Percentiles rank a stretch among this genome's conserved stretches.
phyloP scores from a whole-genome alignment of 2,797 vertebrate genomes.

The Rachycentron canadum region DNA sequence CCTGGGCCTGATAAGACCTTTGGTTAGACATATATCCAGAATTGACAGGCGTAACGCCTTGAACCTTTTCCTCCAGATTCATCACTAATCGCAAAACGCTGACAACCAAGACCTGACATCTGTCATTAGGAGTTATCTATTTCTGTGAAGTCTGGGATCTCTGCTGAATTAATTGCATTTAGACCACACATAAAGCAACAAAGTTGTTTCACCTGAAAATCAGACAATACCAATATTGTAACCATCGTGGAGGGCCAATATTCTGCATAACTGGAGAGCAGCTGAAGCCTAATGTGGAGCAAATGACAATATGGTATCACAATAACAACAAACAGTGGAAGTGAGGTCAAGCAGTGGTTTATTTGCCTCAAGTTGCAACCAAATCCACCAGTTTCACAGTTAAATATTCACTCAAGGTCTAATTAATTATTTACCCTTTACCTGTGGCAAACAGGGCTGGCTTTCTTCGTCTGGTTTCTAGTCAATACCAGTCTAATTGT shows the following conservation, averaged over 20 bases:
- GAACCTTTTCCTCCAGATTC: slow-evolving; percentile 70
- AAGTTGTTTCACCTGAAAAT: slow-evolving; percentile 30
- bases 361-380: slow-evolving; percentile 30
- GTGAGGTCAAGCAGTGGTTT: slow-evolving; percentile 7
- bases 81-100: slow-evolving; percentile 36
- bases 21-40: slow-evolving; percentile 60
- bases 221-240: neutral
- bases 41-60: slow-evolving; percentile 57
- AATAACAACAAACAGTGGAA: slow-evolving; percentile 25
- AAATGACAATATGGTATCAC: slow-evolving; percentile 20
- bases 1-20: slow-evolving; percentile 61
- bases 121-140: slow-evolving; percentile 61
- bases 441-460: slow-evolving; percentile 23
- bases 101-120: slow-evolving; percentile 44
- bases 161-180: slow-evolving; percentile 18
- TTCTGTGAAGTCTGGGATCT: slow-evolving; percentile 28
- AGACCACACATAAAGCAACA: neutral
- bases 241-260: neutral
- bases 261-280: neutral
- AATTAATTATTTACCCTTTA: slow-evolving; percentile 56
- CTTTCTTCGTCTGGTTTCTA: slow-evolving; percentile 34
- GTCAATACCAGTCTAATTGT: slow-evolving; percentile 28
- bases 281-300: neutral
- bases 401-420: slow-evolving; percentile 60
- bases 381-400: slow-evolving; percentile 26